A percentile compares a stretch with the other conserved stretches of the same genome.
These are phyloP conservation scores for Grammomys surdaster DNA, from an alignment of 2,113 vertebrate genomes.

Conservation along the genomic window DNA sequence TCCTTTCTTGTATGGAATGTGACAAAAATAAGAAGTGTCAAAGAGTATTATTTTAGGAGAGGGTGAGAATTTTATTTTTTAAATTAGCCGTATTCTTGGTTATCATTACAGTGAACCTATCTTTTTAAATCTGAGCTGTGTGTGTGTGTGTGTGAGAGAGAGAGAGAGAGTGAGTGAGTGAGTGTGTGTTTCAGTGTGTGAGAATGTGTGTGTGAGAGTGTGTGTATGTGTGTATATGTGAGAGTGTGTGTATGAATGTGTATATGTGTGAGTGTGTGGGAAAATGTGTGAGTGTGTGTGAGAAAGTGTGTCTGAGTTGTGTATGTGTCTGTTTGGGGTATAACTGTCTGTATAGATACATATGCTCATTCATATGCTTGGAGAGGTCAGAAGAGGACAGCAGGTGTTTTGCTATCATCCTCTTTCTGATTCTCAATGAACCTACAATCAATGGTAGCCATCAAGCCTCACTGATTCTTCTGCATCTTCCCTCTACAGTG, in stretches of 20 bases:
- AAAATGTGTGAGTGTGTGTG: background rate
- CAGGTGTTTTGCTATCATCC: no score
- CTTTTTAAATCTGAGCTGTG: background rate
- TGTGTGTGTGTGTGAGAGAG: background rate
- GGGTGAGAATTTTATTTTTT: background rate
- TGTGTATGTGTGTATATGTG: no score
- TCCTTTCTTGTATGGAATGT: background rate
- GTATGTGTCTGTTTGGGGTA: background rate
- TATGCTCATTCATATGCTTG: background rate
- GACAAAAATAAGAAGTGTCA: slow-evolving; percentile 23
- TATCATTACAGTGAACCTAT: background rate
- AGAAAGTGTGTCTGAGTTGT: background rate
- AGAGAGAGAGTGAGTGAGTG: background rate
- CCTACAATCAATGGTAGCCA: background rate
- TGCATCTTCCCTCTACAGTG: background rate
- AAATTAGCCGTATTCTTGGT: background rate
- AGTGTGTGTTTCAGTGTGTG: background rate
- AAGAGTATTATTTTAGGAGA: background rate
- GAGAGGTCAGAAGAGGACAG: background rate
- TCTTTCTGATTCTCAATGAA: background rate
- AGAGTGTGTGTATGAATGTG: background rate
- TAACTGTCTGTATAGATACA: background rate
- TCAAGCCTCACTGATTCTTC: background rate
- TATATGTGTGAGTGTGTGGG: background rate
- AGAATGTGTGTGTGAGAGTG: background rate